These are phyloP conservation scores for Chymomyza caudatula DNA, from an alignment of 2,888 invertebrate species.

Conservation along the genomic window DNA sequence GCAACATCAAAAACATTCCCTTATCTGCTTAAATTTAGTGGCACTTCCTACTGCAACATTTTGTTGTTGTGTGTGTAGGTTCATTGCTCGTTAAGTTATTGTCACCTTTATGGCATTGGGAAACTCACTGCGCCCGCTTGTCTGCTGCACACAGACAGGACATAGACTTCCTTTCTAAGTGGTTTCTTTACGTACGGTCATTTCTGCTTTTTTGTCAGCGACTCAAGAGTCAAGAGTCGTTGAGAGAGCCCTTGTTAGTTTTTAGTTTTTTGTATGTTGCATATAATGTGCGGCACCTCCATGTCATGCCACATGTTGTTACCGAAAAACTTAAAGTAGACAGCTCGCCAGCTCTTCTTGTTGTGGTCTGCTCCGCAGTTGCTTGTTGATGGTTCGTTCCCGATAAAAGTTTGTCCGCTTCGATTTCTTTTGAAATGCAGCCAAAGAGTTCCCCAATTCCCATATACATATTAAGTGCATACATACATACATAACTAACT, in stretches of 20 bases:
- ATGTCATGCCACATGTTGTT: constrained; percentile 1
- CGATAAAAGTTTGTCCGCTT: constrained; percentile 41
- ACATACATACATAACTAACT: neutral
- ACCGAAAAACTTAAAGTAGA: constrained; percentile 7
- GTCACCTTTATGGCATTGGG: constrained; percentile 66
- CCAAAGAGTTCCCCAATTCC: neutral
- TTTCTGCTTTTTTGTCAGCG: constrained; percentile 30
- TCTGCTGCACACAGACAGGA: constrained; percentile 34
- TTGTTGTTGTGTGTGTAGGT: constrained; percentile 58
- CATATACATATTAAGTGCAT: neutral
- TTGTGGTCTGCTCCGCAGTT: too few species aligned
- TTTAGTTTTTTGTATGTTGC: constrained; percentile 17
- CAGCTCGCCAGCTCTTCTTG: neutral
- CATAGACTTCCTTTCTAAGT: constrained; percentile 71
- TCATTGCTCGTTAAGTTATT: constrained; percentile 76
- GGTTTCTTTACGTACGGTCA: constrained; percentile 13
- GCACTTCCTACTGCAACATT: constrained; percentile 60
- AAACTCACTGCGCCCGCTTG: neutral
- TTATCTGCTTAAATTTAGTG: constrained; percentile 69
- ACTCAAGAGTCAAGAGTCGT: neutral
- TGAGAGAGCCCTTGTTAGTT: constrained; percentile 22
- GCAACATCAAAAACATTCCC: neutral
- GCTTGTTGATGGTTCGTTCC: constrained; percentile 45
- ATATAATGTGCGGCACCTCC: neutral
- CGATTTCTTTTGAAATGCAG: constrained; percentile 39